Base-by-base conservation (phyloP, 2,797 vertebrate genomes). In the Heterohyrax brucei region DNA sequence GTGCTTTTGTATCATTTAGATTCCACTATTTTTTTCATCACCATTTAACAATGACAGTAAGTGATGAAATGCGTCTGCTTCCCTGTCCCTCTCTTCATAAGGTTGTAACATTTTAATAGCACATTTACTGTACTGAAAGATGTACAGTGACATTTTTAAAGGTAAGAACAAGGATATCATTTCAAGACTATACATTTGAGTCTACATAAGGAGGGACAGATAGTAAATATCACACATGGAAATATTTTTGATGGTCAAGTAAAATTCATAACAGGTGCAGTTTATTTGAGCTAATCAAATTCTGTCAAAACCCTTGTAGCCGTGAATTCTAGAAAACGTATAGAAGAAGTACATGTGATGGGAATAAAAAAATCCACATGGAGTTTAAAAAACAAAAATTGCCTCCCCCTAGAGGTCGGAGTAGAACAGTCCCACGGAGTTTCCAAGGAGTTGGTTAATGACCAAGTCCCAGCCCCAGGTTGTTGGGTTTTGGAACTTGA, bases 231-330 rank as follows among this genome's bases (percentile, higher is more conserved):
- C 44, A 68, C 24, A 61, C 79, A 16, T 73, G 53, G 28, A 89
- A 95, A 48, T 87, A 79, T 53, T 66, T 56, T 53, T 96, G 89
- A n/a, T 96, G 91, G 22, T 95, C 80, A 91, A 96, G 77, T 44
- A 86, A 77, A 96, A 92, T 85, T 66, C 77, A 80, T 46, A 76
- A 85, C 85, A 82, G 88, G 59, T 80, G 3, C 76, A 59, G 46
- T 84, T 91, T 84, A 90, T 68, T 24, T 64, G 46, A 78, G 56
- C 53, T 93, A 68, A 97, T 73, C 82, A 91, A 50, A 48, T 93
- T 92, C 78, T 92, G 81, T 92, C 86, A 92, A 93, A 91, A 78
- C n/a, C 61, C 28, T 86, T 91, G 75, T 28, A 44, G 73, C 88
- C 64, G 64, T 56, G 59, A 92, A 79, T 83, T 68, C 39, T 46